Percentiles rank a stretch among this genome's conserved stretches.
Conservation (phyloP, 1,140 invertebrate species). For the Megalonaias nervosa region DNA sequence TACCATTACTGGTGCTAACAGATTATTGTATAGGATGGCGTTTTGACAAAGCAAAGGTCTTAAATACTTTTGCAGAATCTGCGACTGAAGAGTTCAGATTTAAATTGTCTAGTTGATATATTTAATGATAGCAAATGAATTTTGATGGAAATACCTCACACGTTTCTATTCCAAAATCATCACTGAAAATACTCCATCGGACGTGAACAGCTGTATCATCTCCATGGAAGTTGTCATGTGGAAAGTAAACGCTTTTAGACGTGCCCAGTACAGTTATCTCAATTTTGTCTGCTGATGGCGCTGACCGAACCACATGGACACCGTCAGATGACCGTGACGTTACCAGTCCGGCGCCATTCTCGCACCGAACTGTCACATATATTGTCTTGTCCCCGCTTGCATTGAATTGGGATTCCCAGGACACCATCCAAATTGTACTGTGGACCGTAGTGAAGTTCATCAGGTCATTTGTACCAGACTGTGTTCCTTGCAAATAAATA, state of each 20-base stretch:
- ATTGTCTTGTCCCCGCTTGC: not conserved
- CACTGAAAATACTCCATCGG: slow-evolving; percentile 15
- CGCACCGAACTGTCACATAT: slow-evolving; percentile 9
- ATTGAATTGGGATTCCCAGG: not conserved
- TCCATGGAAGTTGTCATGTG: slow-evolving; percentile 11
- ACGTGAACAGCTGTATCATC: slow-evolving; percentile 10
- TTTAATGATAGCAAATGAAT: not conserved
- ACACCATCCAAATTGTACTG: not conserved
- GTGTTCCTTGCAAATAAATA: not conserved
- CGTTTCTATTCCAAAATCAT: slow-evolving; percentile 20
- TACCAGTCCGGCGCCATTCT: slow-evolving; percentile 15
- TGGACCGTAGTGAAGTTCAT: not conserved
- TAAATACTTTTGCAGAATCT: not conserved
- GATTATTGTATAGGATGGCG: not conserved
- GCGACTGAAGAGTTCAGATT: not conserved
- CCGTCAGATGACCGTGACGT: slow-evolving; percentile 9
- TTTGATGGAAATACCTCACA: slow-evolving; percentile 6
- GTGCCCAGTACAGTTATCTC: not conserved
- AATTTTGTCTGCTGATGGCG: slow-evolving; percentile 1
- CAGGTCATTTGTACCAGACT: not conserved
- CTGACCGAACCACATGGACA: not conserved
- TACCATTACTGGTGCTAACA: not conserved
- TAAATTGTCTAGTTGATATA: not conserved
- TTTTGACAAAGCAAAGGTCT: not conserved
- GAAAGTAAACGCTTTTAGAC: slow-evolving; percentile 8